Conservation (phyloP, 2,797 vertebrate genomes). For the Microctenopoma stevenorrisi region DNA sequence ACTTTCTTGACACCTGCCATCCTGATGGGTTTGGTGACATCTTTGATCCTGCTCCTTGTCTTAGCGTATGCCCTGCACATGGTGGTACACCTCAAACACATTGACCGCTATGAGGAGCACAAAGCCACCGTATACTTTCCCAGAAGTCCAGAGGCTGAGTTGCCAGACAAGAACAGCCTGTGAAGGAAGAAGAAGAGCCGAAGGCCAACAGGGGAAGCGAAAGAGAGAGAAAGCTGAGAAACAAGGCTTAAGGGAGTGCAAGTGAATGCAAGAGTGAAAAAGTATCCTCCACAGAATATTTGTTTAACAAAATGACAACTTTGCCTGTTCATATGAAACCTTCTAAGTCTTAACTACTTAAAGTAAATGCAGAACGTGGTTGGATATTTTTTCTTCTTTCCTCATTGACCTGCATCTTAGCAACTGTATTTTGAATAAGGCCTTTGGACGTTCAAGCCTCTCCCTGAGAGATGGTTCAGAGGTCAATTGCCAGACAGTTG, state of each 20-base stretch:
- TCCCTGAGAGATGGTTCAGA: conserved; percentile 62
- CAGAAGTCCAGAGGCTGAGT: conserved; percentile 83
- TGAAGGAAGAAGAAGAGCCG: conserved; percentile 70
- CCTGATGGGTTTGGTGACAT: conserved; percentile 91
- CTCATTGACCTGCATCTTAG: conserved; percentile 73
- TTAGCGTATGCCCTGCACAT: conserved; percentile 93
- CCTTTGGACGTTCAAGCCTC: conserved; percentile 72
- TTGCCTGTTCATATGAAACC: conserved; percentile 77
- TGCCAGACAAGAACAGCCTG: conserved; percentile 87
- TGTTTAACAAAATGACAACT: conserved; percentile 71
- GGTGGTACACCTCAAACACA: conserved; percentile 92
- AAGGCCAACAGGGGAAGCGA: conserved; percentile 47
- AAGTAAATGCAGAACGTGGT: conserved; percentile 71
- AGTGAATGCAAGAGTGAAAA: conserved; percentile 70
- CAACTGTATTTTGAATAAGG: conserved; percentile 64
- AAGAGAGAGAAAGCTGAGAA: conserved; percentile 55
- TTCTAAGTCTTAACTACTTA: conserved; percentile 70
- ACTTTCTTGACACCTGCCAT: conserved; percentile 92
- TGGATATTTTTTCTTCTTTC: conserved; percentile 80
- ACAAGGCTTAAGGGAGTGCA: conserved; percentile 57
- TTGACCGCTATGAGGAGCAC: conserved; percentile 91
- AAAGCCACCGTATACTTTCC: conserved; percentile 89
- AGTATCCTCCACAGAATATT: conserved; percentile 74
- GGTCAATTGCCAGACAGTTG: conserved; percentile 54
- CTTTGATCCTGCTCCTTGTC: conserved; percentile 91